phyloP scores from a whole-genome alignment of 2,797 vertebrate genomes.

The Protosalanx chinensis region DNA sequence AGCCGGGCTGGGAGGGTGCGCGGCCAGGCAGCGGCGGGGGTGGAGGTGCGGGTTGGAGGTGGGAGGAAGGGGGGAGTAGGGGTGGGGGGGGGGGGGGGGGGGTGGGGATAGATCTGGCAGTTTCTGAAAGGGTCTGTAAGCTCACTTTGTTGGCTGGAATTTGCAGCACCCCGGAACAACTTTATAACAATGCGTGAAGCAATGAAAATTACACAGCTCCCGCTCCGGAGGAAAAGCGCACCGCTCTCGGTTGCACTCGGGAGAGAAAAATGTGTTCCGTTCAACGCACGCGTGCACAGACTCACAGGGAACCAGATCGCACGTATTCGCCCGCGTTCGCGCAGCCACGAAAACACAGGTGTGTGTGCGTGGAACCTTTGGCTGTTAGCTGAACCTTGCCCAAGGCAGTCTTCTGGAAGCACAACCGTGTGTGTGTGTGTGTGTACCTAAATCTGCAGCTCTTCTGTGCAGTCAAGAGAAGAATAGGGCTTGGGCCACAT shows the following conservation, averaged over 20 bases:
- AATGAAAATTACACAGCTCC: conserved; percentile 71
- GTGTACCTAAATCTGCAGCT: conserved; percentile 56
- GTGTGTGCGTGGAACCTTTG: conserved; percentile 49
- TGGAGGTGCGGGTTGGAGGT: conserved; percentile 23
- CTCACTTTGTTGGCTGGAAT: conserved; percentile 67
- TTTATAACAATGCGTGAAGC: conserved; percentile 73
- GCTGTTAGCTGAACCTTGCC: conserved; percentile 47
- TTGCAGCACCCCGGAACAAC: conserved; percentile 62
- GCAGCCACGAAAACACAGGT: conserved; percentile 9
- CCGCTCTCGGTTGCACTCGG: conserved; percentile 68
- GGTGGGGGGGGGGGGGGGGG: conserved; percentile 20
- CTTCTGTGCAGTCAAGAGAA: conserved; percentile 62
- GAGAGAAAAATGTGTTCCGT: conserved; percentile 60
- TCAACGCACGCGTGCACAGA: conserved; percentile 23
- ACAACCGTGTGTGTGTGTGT: conserved; percentile 30
- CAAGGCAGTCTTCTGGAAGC: conserved; percentile 29
- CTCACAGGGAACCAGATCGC: background rate
- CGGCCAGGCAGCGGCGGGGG: conserved; percentile 8
- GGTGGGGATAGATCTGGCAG: conserved; percentile 56
- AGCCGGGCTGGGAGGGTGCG: background rate
- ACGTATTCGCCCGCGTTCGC: background rate
- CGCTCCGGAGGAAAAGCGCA: conserved; percentile 67
- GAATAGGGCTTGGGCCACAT: conserved; percentile 74
- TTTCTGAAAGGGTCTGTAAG: conserved; percentile 55
- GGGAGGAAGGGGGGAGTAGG: conserved; percentile 22